Evolutionary conservation across 1,140 invertebrate genomes (phyloP).

Genomic region (Heliconius himera): DNA sequence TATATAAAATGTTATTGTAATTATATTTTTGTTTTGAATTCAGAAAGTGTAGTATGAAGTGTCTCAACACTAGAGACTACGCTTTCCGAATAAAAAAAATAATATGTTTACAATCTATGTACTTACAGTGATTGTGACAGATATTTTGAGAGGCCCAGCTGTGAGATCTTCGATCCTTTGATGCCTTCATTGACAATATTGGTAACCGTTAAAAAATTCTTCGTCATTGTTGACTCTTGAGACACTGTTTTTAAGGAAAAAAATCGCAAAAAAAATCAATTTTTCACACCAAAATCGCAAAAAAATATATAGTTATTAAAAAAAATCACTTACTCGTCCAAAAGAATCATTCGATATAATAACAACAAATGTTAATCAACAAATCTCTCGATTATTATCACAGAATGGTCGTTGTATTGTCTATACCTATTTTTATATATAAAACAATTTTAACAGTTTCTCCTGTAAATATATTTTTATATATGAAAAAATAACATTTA

Average conservation of each 20-base stretch:
- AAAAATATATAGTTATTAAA: constrained; percentile 37
- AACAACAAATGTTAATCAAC: neutral
- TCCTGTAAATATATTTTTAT: constrained; percentile 37
- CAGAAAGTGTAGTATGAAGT: too few relatives aligned
- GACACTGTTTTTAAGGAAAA: constrained; percentile 64
- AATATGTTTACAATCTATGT: constrained; percentile 34
- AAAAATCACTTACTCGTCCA: constrained; percentile 41
- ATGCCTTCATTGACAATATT: constrained; percentile 86
- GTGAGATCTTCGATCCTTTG: constrained; percentile 87
- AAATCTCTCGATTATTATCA: constrained; percentile 66
- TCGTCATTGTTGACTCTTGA: constrained; percentile 75
- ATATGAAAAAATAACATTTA: neutral
- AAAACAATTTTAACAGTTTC: constrained; percentile 34
- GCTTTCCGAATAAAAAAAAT: neutral
- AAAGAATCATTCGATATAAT: constrained; percentile 9
- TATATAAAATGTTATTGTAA: too few relatives aligned
- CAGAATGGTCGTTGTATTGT: constrained; percentile 63
- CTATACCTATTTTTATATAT: neutral
- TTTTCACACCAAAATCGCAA: neutral
- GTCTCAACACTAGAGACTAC: too few relatives aligned
- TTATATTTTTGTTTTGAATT: too few relatives aligned
- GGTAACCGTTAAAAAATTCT: constrained; percentile 82
- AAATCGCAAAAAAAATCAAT: constrained; percentile 32
- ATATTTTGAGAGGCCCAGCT: constrained; percentile 86
- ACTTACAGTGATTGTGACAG: constrained; percentile 89